phyloP scores from a whole-genome alignment of 2,113 vertebrate species.

The Eudyptes chrysolophus region DNA sequence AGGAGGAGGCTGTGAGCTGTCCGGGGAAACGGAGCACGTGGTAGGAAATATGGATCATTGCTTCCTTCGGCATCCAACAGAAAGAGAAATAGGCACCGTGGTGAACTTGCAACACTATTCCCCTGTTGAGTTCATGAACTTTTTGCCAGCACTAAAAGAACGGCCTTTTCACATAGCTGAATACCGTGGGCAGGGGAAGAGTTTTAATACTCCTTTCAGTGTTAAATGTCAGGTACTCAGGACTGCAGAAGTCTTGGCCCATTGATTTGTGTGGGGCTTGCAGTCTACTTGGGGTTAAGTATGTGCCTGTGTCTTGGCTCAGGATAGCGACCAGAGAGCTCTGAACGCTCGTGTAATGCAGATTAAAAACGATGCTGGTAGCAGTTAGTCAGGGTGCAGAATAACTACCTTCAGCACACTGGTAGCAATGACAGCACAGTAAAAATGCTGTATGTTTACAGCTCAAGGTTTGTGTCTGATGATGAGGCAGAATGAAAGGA shows the following conservation, averaged over 20 bases:
- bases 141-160: not conserved
- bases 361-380: not conserved
- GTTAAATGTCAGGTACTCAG: not conserved
- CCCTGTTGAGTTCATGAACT: not conserved
- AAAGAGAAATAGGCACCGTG: not conserved
- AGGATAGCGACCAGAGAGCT: not conserved
- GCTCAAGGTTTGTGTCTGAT: not conserved
- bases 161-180: not conserved
- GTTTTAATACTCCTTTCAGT: not conserved
- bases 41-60: not conserved
- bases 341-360: not conserved
- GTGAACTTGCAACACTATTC: not conserved
- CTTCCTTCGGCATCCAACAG: not conserved
- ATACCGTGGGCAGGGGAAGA: not conserved
- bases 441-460: not conserved
- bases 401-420: not conserved
- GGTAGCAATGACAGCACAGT: not conserved
- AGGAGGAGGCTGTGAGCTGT: not conserved
- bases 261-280: not conserved
- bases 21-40: rapidly evolving
- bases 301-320: not conserved
- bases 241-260: not conserved
- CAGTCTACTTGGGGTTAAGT: not conserved
- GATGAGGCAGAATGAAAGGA: not conserved
- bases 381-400: not conserved